These are phyloP conservation scores for Heterocephalus glaber DNA, from an alignment of 2,113 vertebrate genomes.

Conservation along the genomic window DNA sequence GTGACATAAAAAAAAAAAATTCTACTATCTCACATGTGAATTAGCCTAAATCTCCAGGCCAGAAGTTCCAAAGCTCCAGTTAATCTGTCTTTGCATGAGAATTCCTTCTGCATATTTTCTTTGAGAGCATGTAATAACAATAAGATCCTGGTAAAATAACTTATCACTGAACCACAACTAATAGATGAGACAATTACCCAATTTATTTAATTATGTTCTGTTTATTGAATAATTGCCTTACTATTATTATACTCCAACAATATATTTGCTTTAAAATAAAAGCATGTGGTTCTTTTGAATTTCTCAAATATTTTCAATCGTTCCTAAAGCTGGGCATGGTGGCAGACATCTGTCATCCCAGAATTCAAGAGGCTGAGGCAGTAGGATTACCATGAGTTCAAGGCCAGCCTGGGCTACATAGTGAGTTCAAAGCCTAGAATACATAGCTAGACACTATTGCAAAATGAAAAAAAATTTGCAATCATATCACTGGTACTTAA, in stretches of 20 bases:
- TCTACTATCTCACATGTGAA: background rate
- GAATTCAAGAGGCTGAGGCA: background rate
- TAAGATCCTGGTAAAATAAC: background rate
- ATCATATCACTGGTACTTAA: background rate
- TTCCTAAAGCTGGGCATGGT: background rate
- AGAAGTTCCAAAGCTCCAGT: background rate
- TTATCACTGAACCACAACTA: background rate
- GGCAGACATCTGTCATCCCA: background rate
- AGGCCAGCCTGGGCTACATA: background rate
- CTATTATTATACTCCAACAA: background rate
- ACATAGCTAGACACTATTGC: background rate
- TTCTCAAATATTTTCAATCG: conserved; percentile 16
- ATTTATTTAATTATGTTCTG: background rate
- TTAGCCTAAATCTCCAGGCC: background rate
- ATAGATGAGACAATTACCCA: background rate
- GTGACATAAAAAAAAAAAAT: background rate
- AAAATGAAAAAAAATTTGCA: background rate
- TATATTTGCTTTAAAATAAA: conserved; percentile 47
- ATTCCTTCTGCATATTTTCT: background rate
- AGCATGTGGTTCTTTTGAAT: background rate
- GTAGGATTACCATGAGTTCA: background rate
- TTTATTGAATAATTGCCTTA: conserved; percentile 16
- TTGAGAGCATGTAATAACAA: background rate
- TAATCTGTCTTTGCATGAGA: background rate
- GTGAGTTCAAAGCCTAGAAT: background rate